Evolutionary conservation across 1,140 invertebrate genomes (phyloP).

Genomic region (Potamilus streckersoni): DNA sequence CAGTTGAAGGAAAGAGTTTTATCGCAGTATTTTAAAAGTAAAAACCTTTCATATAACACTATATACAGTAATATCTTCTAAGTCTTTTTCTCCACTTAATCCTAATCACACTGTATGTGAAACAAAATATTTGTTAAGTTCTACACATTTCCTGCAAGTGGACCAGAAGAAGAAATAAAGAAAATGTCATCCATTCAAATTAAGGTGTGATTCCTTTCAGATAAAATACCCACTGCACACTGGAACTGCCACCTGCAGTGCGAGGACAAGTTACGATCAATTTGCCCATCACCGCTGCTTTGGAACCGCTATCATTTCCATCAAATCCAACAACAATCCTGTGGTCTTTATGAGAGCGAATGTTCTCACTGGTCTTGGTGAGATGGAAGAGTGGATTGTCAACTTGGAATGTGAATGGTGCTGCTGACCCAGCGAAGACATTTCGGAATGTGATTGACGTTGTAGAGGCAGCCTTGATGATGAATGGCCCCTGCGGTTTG

Average conservation of each 20-base stretch:
- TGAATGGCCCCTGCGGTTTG: slow-evolving; percentile 68
- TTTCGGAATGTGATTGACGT: slow-evolving; percentile 66
- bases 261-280: slow-evolving; percentile 64
- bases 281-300: slow-evolving; percentile 67
- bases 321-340: slow-evolving; percentile 67
- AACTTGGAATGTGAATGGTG: slow-evolving; percentile 64
- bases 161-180: no score
- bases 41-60: no score
- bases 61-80: no score
- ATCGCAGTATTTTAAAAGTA: no score
- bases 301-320: slow-evolving; percentile 60
- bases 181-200: background rate
- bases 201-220: slow-evolving; percentile 63
- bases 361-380: slow-evolving; percentile 63
- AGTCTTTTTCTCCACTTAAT: no score
- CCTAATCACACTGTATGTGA: no score
- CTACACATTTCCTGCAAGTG: no score
- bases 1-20: no score
- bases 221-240: slow-evolving; percentile 68
- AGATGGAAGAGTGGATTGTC: slow-evolving; percentile 67
- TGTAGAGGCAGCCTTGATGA: slow-evolving; percentile 62
- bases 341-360: slow-evolving; percentile 64
- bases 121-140: no score
- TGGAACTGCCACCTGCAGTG: slow-evolving; percentile 59
- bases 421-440: slow-evolving; percentile 61